These are phyloP conservation scores for Caenorhabditis sulstoni DNA, from an alignment of 2,888 invertebrate genomes.

Conservation along the genomic window DNA sequence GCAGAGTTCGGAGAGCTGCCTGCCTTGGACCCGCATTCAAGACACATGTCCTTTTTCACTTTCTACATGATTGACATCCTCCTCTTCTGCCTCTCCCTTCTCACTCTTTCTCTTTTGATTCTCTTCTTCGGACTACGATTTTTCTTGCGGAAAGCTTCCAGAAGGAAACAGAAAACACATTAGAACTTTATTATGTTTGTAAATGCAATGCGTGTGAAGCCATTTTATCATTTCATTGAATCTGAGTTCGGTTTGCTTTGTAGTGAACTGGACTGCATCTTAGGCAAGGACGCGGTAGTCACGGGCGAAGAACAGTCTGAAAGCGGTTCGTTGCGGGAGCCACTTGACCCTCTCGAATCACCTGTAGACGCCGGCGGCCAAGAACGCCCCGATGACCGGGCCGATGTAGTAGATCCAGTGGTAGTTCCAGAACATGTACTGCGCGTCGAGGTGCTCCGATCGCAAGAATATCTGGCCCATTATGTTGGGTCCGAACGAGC, in stretches of 20 bases:
- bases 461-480: slow-evolving; percentile 61
- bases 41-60: slow-evolving; percentile 27
- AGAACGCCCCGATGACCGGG: slow-evolving; percentile 79
- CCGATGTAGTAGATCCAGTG: slow-evolving; percentile 82
- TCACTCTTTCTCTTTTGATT: neutral
- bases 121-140: slow-evolving; percentile 2
- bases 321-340: slow-evolving; percentile 10
- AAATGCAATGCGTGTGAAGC: neutral
- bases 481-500: slow-evolving; percentile 82
- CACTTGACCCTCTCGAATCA: slow-evolving; percentile 19
- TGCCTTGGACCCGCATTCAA: slow-evolving; percentile 17
- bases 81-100: slow-evolving; percentile 3
- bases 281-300: slow-evolving; percentile 61
- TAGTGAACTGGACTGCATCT: neutral
- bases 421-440: slow-evolving; percentile 66
- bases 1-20: slow-evolving; percentile 29
- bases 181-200: too few relatives aligned
- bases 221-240: neutral
- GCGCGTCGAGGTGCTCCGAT: slow-evolving; percentile 30
- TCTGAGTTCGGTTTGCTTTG: neutral
- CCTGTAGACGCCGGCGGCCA: slow-evolving; percentile 80
- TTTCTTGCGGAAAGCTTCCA: neutral
- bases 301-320: slow-evolving; percentile 70
- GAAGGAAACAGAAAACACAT: neutral
- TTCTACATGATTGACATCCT: slow-evolving; percentile 37